Evolutionary conservation across 2,113 vertebrate species (phyloP).

Genomic region (Dolichotis patagonum): DNA sequence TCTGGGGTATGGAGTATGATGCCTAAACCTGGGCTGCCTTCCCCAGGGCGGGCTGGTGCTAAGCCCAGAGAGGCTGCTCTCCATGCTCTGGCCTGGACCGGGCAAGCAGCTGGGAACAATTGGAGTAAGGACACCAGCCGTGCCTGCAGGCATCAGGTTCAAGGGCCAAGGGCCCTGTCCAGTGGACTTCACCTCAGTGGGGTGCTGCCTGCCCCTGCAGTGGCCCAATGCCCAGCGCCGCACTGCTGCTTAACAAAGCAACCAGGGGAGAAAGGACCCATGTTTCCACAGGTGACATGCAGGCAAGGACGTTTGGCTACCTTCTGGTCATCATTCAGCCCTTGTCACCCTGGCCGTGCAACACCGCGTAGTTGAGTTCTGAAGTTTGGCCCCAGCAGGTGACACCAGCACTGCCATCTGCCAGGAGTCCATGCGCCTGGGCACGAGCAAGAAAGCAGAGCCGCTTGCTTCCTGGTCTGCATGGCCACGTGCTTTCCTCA

Average conservation of each 20-base stretch:
- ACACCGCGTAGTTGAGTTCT: background rate
- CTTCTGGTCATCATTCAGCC: slow-evolving; percentile 26
- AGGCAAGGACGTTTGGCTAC: slow-evolving; percentile 28
- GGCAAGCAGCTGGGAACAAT: slow-evolving; percentile 41
- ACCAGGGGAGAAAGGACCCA: slow-evolving; percentile 62
- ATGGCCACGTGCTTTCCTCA: background rate
- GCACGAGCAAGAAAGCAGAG: background rate
- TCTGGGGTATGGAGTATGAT: background rate
- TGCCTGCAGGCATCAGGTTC: background rate
- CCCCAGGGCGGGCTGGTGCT: background rate
- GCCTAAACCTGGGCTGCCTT: background rate
- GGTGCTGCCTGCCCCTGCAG: background rate
- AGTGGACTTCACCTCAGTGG: slow-evolving; percentile 69
- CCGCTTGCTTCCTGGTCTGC: background rate
- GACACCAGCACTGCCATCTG: background rate
- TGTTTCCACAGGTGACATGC: slow-evolving; percentile 69
- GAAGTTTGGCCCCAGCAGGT: background rate
- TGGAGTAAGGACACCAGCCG: slow-evolving; percentile 45
- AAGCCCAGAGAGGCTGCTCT: background rate
- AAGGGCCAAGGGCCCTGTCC: slow-evolving; percentile 47
- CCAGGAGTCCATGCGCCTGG: background rate
- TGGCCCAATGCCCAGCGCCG: slow-evolving; percentile 67
- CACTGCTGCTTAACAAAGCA: slow-evolving; percentile 55
- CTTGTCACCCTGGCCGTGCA: background rate
- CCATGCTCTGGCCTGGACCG: background rate